A percentile compares a stretch with the other conserved stretches of the same genome.
phyloP scores from a whole-genome alignment of 2,888 invertebrate genomes.

The Trichopoda pennipes region DNA sequence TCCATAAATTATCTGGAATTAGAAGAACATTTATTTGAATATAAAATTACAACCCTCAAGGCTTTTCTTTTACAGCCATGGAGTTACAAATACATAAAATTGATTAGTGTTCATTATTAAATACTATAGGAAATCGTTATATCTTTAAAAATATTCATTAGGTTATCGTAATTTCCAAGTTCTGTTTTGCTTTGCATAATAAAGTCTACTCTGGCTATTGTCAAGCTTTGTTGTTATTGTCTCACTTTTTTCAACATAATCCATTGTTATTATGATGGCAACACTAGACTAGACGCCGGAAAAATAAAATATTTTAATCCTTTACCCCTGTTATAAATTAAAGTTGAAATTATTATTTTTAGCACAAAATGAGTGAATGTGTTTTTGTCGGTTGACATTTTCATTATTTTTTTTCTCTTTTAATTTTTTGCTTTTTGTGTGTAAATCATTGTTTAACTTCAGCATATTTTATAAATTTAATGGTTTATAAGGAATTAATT shows the following conservation, averaged over 20 bases:
- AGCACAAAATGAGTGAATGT: slow-evolving; percentile 30
- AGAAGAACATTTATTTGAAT: no score
- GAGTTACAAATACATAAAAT: no score
- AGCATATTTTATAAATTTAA: slow-evolving; percentile 60
- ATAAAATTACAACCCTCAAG: neutral
- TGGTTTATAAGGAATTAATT: slow-evolving; percentile 63
- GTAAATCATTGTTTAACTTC: neutral
- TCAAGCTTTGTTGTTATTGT: slow-evolving; percentile 50
- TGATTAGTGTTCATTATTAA: no score
- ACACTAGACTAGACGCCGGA: slow-evolving; percentile 44
- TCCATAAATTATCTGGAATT: no score
- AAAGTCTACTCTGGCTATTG: slow-evolving; percentile 58
- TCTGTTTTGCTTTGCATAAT: slow-evolving; percentile 4
- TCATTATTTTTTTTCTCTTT: slow-evolving; percentile 18
- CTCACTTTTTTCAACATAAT: slow-evolving; percentile 7
- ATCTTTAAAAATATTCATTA: slow-evolving; percentile 10
- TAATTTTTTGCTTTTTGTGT: slow-evolving; percentile 4
- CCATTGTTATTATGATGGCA: slow-evolving; percentile 35
- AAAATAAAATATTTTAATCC: slow-evolving; percentile 44
- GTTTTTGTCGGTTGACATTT: slow-evolving; percentile 47
- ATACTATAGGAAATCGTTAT: neutral
- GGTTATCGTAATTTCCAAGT: neutral
- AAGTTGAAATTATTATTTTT: slow-evolving; percentile 15
- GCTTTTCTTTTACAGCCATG: no score
- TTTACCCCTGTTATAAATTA: slow-evolving; percentile 3